Evolutionary conservation across 2,797 vertebrate species (phyloP).

Genomic region (Danio choprae): DNA sequence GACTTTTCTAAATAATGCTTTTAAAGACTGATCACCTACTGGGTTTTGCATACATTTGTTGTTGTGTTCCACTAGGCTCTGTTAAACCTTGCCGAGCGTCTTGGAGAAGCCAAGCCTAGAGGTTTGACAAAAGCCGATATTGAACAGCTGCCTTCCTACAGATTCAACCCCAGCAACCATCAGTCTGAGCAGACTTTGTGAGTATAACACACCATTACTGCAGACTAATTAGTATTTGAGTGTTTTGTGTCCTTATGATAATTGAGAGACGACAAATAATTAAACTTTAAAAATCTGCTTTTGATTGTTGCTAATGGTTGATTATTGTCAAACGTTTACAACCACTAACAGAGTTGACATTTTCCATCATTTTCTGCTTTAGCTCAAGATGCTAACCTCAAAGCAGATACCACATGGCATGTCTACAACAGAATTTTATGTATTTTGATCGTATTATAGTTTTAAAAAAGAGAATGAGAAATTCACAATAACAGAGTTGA

Average conservation of each 20-base stretch:
- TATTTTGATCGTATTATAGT: no score
- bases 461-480: no score
- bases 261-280: not conserved
- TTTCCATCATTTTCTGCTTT: no score
- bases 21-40: not conserved
- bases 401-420: no score
- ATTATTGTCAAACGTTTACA: no score
- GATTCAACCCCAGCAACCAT: slow-evolving; percentile 97
- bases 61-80: slow-evolving; percentile 80
- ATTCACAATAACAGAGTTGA: no score
- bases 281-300: no score
- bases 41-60: not conserved
- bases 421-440: no score
- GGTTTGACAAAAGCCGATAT: slow-evolving; percentile 96
- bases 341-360: no score
- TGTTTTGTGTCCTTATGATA: not conserved
- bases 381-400: no score
- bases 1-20: not conserved
- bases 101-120: slow-evolving; percentile 96
- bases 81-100: slow-evolving; percentile 93
- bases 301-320: no score
- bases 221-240: not conserved
- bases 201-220: slow-evolving; percentile 66
- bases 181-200: slow-evolving; percentile 98
- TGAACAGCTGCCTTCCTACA: slow-evolving; percentile 96